Evolutionary conservation across 2,113 vertebrate genomes (phyloP).

Genomic region (Chinchilla lanigera): DNA sequence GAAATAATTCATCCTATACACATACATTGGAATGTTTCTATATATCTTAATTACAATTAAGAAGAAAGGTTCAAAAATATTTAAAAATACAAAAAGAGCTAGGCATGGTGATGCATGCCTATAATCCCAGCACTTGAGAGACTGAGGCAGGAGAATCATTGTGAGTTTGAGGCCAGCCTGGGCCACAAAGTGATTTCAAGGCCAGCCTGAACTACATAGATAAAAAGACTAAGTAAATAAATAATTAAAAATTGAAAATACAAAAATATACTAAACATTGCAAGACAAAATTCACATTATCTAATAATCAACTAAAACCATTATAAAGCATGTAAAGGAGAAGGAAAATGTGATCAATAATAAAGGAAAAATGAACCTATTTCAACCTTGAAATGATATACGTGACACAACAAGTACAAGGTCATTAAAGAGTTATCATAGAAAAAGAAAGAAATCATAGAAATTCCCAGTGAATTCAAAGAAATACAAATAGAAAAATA

Average conservation of each 20-base stretch:
- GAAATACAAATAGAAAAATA: neutral
- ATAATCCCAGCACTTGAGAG: no score
- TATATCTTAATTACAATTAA: neutral
- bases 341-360: neutral
- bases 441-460: neutral
- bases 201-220: no score
- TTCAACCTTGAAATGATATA: neutral
- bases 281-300: neutral
- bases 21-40: neutral
- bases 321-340: neutral
- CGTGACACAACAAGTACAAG: neutral
- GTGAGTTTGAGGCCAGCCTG: no score
- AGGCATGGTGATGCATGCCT: no score
- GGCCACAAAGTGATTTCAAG: no score
- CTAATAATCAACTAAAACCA: neutral
- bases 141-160: no score
- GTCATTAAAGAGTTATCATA: neutral
- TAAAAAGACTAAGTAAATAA: no score
- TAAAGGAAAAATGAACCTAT: neutral
- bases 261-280: neutral
- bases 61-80: neutral
- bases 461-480: neutral
- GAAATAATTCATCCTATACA: neutral
- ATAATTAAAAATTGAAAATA: neutral
- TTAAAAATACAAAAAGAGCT: neutral